Conservation (phyloP, 1,140 invertebrate genomes). For the Vanessa tameamea region DNA sequence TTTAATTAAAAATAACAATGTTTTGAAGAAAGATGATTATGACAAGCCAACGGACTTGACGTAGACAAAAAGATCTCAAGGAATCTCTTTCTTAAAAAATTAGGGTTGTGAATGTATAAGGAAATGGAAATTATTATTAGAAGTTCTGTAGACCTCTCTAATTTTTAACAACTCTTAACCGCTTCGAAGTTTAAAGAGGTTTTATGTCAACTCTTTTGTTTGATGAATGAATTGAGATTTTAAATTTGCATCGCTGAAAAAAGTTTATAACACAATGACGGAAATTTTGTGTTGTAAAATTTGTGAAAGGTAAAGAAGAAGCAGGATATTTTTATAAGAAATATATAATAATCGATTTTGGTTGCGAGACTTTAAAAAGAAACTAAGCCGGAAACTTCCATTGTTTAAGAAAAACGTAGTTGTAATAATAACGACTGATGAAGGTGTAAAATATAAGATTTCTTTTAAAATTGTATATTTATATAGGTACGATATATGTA, state of each 20-base stretch:
- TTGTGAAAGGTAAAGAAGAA: background rate
- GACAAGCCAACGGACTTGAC: constrained; percentile 58
- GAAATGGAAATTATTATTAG: constrained; percentile 24
- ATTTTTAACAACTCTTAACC: constrained; percentile 57
- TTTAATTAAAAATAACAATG: constrained; percentile 66
- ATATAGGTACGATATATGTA: too few species aligned
- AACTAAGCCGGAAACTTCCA: too few species aligned
- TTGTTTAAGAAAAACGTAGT: too few species aligned
- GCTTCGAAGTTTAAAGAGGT: constrained; percentile 52
- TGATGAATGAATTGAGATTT: constrained; percentile 39
- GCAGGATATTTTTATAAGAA: too few species aligned
- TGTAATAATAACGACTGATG: too few species aligned
- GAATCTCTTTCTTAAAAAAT: constrained; percentile 52
- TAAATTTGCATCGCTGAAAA: constrained; percentile 25
- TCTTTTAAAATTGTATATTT: too few species aligned
- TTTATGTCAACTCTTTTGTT: constrained; percentile 49
- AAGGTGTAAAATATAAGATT: too few species aligned
- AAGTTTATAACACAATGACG: constrained; percentile 20
- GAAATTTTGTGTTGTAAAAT: background rate
- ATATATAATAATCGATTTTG: too few species aligned
- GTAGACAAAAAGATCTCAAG: constrained; percentile 60
- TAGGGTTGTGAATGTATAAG: constrained; percentile 39
- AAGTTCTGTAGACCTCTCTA: constrained; percentile 37
- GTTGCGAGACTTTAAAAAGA: too few species aligned
- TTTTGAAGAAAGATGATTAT: constrained; percentile 60